phyloP scores from a whole-genome alignment of 2,888 invertebrate species.

The Scrobipalpa costella region DNA sequence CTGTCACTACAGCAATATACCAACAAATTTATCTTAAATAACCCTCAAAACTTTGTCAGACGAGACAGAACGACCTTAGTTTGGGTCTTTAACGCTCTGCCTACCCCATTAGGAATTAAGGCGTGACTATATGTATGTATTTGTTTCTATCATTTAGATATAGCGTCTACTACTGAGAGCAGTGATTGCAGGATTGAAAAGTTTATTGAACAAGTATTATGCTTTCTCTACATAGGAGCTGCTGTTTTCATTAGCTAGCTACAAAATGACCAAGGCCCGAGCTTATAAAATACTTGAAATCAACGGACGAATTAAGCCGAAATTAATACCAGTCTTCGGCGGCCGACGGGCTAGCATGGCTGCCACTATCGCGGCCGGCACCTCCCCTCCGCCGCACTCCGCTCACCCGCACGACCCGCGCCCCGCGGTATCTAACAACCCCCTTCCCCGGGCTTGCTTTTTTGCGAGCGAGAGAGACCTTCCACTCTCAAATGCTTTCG shows the following conservation, averaged over 20 bases:
- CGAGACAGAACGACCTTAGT: too few relatives aligned
- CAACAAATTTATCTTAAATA: too few relatives aligned
- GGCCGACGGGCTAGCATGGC: constrained; percentile 73
- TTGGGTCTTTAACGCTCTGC: too few relatives aligned
- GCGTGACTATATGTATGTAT: too few relatives aligned
- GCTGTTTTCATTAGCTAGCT: background rate
- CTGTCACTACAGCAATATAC: too few relatives aligned
- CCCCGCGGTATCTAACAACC: constrained; percentile 37
- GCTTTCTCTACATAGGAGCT: background rate
- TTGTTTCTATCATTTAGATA: too few relatives aligned
- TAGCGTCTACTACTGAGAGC: too few relatives aligned
- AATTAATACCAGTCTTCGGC: constrained; percentile 77
- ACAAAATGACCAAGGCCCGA: background rate
- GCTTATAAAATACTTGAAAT: constrained; percentile 49
- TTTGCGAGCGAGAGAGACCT: constrained; percentile 80
- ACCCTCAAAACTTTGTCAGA: too few relatives aligned
- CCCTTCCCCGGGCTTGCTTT: constrained; percentile 61
- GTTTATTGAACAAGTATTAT: too few relatives aligned
- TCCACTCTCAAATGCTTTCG: constrained; percentile 74
- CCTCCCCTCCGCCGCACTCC: constrained; percentile 52
- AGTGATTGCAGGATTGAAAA: too few relatives aligned
- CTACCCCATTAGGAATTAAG: too few relatives aligned
- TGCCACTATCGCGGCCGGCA: constrained; percentile 51
- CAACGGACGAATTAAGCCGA: constrained; percentile 71
- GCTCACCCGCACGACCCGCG: too few relatives aligned